Evolutionary conservation across 2,113 vertebrate species (phyloP).

Genomic region (Protobothrops flavoviridis): DNA sequence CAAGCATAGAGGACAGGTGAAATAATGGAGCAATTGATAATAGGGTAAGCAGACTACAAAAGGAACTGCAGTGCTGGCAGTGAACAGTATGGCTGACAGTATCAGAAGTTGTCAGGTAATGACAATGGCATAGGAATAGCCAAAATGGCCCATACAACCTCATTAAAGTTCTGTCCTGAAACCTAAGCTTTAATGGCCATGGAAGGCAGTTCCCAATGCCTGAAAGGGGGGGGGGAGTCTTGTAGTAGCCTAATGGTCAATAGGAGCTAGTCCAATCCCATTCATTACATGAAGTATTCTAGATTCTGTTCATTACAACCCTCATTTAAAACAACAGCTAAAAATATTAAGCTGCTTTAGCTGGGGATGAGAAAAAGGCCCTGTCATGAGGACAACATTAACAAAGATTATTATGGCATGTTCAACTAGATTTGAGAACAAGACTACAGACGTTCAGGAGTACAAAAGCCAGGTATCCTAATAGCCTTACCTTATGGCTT

Average conservation of each 20-base stretch:
- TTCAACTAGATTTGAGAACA: not conserved
- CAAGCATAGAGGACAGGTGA: not conserved
- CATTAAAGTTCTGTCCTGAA: not conserved
- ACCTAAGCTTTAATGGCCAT: not conserved
- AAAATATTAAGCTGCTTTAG: not conserved
- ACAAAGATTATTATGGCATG: not conserved
- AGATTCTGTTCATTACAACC: not conserved
- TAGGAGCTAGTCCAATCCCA: not conserved
- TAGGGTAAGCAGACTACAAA: not conserved
- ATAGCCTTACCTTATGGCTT: not conserved
- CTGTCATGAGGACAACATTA: not conserved
- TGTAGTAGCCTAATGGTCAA: not conserved
- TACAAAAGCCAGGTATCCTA: not conserved
- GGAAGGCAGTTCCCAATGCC: not conserved
- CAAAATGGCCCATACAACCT: not conserved
- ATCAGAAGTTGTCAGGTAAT: not conserved
- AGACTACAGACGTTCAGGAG: not conserved
- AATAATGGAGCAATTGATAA: not conserved
- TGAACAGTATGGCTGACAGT: not conserved
- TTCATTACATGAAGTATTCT: not conserved
- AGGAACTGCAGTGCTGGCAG: not conserved
- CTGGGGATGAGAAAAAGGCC: not conserved
- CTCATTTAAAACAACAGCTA: not conserved
- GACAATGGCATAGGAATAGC: not conserved
- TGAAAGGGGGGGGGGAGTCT: not conserved